A percentile compares a stretch with the other conserved stretches of the same genome.
Conservation (phyloP, 2,888 invertebrate species). For the Keiferia lycopersicella region DNA sequence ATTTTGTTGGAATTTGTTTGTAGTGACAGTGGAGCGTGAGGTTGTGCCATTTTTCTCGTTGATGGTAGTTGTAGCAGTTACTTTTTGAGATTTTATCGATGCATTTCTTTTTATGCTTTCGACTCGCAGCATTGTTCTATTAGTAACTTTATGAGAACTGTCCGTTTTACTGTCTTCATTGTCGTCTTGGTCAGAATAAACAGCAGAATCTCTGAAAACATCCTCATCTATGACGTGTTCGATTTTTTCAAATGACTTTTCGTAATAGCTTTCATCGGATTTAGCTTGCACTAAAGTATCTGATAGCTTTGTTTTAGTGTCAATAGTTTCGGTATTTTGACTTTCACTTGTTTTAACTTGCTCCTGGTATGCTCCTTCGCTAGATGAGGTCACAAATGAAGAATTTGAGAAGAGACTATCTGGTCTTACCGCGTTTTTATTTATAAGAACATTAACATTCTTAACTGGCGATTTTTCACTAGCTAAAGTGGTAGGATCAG, state of each 20-base stretch:
- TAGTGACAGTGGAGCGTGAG: constrained; percentile 46
- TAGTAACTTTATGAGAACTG: constrained; percentile 40
- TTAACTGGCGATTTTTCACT: constrained; percentile 67
- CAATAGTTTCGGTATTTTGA: constrained; percentile 31
- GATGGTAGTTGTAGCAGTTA: constrained; percentile 46
- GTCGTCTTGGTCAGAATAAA: constrained; percentile 89
- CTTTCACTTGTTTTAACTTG: constrained; percentile 41
- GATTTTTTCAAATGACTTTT: constrained; percentile 87
- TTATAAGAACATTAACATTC: constrained; percentile 84
- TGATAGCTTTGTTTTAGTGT: constrained; percentile 39
- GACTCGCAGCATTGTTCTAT: constrained; percentile 53
- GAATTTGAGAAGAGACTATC: constrained; percentile 82
- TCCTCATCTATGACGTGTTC: constrained; percentile 86
- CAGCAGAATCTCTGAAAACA: constrained; percentile 90
- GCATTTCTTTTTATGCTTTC: constrained; percentile 60
- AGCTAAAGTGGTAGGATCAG: constrained; percentile 88
- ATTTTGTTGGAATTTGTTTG: constrained; percentile 43
- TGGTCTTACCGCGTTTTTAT: constrained; percentile 78
- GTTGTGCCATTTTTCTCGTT: constrained; percentile 51
- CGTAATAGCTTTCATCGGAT: constrained; percentile 87
- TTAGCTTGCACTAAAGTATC: constrained; percentile 44
- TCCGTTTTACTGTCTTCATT: constrained; percentile 54
- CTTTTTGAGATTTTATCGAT: constrained; percentile 58
- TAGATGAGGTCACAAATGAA: constrained; percentile 79
- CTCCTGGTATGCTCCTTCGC: constrained; percentile 75